A percentile compares a stretch with the other conserved stretches of the same genome.
Evolutionary conservation across 1,140 invertebrate genomes (phyloP).

Genomic region (Camponotus pennsylvanicus): DNA sequence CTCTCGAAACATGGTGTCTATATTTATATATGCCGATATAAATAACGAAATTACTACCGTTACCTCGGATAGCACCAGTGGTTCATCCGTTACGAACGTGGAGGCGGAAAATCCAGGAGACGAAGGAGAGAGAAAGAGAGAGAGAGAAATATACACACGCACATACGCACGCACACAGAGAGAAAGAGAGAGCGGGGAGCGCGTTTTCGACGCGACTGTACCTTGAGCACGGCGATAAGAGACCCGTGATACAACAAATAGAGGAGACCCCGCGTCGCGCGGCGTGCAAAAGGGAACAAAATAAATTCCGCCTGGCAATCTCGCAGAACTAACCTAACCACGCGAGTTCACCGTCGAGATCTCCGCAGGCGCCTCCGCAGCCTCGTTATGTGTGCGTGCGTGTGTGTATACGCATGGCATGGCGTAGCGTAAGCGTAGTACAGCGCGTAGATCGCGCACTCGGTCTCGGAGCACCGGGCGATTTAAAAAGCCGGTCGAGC

Average conservation of each 20-base stretch:
- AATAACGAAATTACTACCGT: conserved; percentile 75
- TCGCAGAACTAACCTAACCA: conserved; percentile 80
- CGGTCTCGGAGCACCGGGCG: neutral
- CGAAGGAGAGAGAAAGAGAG: neutral
- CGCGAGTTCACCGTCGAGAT: conserved; percentile 59
- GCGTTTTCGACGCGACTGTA: conserved; percentile 46
- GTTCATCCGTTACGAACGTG: conserved; percentile 33
- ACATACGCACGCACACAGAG: neutral
- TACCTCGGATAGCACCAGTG: conserved; percentile 37
- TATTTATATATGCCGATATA: conserved; percentile 77
- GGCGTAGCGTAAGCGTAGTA: neutral
- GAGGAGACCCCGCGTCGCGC: conserved; percentile 48
- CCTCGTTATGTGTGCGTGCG: too few relatives aligned
- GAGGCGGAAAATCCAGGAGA: neutral
- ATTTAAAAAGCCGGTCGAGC: conserved; percentile 55
- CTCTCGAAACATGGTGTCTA: conserved; percentile 29
- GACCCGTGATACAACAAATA: conserved; percentile 67
- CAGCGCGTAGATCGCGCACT: conserved; percentile 5
- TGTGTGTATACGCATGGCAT: conserved; percentile 17
- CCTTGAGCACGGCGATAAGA: conserved; percentile 58
- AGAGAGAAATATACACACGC: neutral
- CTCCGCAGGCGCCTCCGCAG: conserved; percentile 24
- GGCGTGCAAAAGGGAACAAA: conserved; percentile 73
- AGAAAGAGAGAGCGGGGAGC: conserved; percentile 8
- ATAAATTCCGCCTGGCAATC: conserved; percentile 77